Evolutionary conservation across 2,113 vertebrate genomes (phyloP).

Genomic region (Crocuta crocuta): DNA sequence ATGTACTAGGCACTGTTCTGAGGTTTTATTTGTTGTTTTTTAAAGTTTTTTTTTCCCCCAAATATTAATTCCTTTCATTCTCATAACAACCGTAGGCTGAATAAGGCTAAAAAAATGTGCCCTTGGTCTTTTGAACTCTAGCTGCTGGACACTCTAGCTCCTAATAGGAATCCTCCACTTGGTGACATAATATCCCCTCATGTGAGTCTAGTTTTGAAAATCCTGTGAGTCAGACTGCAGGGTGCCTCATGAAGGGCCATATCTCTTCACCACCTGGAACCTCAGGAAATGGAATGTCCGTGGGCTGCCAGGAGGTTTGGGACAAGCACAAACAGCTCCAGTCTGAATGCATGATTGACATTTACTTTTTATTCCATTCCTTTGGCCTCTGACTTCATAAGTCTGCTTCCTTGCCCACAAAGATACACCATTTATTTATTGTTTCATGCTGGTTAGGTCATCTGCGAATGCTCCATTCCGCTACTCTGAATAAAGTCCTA

Average conservation of each 20-base stretch:
- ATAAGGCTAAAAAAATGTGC: neutral
- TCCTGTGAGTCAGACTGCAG: slow-evolving; percentile 45
- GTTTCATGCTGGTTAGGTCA: neutral
- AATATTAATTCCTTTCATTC: neutral
- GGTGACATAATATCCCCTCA: slow-evolving; percentile 9
- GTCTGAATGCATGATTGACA: neutral
- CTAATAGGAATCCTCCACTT: neutral
- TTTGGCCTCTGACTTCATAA: neutral
- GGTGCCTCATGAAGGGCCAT: neutral
- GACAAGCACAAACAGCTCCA: neutral
- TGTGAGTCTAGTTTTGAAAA: slow-evolving; percentile 21
- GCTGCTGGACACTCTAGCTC: neutral
- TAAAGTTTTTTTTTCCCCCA: neutral
- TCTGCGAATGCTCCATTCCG: neutral
- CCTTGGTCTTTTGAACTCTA: neutral
- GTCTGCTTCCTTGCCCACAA: neutral
- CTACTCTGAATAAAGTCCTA: neutral
- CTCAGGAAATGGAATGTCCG: neutral
- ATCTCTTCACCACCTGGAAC: slow-evolving; percentile 27
- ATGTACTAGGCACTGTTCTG: neutral
- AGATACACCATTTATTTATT: neutral
- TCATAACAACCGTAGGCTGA: neutral
- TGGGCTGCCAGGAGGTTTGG: neutral
- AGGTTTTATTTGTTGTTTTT: neutral
- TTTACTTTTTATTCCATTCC: slow-evolving; percentile 23